phyloP scores from a whole-genome alignment of 2,888 invertebrate species.

The Agriopis leucophaearia region DNA sequence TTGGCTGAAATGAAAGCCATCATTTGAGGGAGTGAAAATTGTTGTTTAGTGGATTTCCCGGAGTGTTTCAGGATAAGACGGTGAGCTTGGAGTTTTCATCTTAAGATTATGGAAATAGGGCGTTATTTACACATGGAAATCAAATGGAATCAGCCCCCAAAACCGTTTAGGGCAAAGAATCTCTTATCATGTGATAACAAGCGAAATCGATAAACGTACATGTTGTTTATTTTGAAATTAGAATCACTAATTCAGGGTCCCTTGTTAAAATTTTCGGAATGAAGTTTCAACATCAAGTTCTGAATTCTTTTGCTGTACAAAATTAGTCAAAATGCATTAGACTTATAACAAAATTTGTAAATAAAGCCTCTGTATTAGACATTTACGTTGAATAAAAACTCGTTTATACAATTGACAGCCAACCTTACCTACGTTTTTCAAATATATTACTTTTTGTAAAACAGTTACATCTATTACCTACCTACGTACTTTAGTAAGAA shows the following conservation, averaged over 20 bases:
- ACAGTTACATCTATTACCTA: no score
- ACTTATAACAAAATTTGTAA: no score
- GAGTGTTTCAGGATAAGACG: slow-evolving; percentile 1
- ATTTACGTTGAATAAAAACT: no score
- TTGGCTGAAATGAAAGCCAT: slow-evolving; percentile 1
- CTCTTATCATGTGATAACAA: slow-evolving; percentile 9
- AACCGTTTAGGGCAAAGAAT: not conserved
- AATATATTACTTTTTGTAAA: no score
- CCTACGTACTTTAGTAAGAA: no score
- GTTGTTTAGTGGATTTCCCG: slow-evolving; percentile 26
- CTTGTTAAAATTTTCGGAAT: no score
- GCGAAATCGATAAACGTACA: not conserved
- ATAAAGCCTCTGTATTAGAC: no score
- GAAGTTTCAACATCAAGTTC: no score
- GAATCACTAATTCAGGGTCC: not conserved
- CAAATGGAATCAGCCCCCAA: not conserved
- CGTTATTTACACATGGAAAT: not conserved
- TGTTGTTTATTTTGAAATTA: slow-evolving; percentile 11
- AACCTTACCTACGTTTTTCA: no score
- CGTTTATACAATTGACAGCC: no score
- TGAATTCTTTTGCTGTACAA: no score
- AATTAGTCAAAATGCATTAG: no score
- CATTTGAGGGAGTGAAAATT: slow-evolving; percentile 7
- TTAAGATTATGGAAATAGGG: not conserved
- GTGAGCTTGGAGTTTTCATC: slow-evolving; percentile 21